Conservation (phyloP, 2,797 vertebrate species). For the Hydrocynus forskahlii region DNA sequence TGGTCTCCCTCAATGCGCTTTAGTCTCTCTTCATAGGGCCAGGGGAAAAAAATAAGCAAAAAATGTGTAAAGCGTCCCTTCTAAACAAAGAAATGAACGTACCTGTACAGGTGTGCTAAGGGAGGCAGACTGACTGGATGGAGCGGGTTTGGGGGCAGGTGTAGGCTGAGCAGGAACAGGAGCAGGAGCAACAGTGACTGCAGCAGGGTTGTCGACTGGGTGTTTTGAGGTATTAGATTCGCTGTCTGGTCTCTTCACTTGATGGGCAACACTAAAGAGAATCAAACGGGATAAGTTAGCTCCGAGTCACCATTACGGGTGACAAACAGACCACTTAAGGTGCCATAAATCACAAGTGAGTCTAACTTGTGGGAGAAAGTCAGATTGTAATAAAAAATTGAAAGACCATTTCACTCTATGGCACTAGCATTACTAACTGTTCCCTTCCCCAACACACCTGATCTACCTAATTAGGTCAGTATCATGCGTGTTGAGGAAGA, state of each 20-base stretch:
- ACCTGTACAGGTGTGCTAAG: slow-evolving; percentile 68
- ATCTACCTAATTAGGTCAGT: too few species aligned
- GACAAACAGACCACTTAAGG: too few species aligned
- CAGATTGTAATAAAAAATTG: not conserved
- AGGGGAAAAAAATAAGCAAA: not conserved
- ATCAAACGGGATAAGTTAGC: not conserved
- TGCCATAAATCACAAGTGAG: too few species aligned
- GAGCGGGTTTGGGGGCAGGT: slow-evolving; percentile 66
- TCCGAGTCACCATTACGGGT: not conserved
- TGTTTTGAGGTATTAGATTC: slow-evolving; percentile 49
- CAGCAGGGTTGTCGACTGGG: slow-evolving; percentile 55
- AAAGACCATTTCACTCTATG: not conserved
- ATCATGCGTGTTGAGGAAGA: too few species aligned
- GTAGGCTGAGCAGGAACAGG: slow-evolving; percentile 63
- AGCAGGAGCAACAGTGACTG: slow-evolving; percentile 53
- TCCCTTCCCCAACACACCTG: too few species aligned
- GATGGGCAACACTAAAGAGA: slow-evolving; percentile 57
- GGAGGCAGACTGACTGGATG: slow-evolving; percentile 55
- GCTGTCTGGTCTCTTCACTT: slow-evolving; percentile 53
- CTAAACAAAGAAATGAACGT: slow-evolving; percentile 8
- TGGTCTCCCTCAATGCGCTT: slow-evolving; percentile 24
- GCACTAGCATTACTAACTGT: too few species aligned
- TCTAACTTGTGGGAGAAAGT: not conserved
- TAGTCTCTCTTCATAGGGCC: slow-evolving; percentile 36
- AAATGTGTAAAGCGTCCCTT: not conserved